These are phyloP conservation scores for Porites cylindrica DNA, from an alignment of 92 coral and sea anemone species.

Conservation along the genomic window DNA sequence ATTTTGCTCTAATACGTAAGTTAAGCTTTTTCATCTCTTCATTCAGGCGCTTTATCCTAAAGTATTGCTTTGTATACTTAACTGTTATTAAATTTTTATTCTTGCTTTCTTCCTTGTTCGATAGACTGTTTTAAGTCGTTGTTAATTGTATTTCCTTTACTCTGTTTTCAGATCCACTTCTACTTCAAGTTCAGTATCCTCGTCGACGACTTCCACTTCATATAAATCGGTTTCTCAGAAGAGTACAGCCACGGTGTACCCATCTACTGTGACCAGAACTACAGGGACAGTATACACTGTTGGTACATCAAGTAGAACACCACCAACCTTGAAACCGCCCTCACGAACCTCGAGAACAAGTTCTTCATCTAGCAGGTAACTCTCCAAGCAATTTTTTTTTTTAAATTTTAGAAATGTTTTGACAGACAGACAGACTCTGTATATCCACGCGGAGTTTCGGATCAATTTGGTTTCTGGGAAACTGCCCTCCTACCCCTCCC, in stretches of 20 bases:
- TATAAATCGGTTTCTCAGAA: conserved; percentile 1
- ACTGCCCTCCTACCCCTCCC: too few species aligned
- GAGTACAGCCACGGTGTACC: neutral
- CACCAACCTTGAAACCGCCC: conserved; percentile 13
- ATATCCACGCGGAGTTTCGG: too few species aligned
- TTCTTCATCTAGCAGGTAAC: neutral
- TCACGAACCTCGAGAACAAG: conserved; percentile 15
- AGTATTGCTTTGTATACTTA: too few species aligned
- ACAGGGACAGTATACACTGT: conserved; percentile 6
- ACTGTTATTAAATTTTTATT: too few species aligned
- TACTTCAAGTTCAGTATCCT: neutral
- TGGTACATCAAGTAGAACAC: conserved; percentile 7
- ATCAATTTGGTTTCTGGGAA: too few species aligned
- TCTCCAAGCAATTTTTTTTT: neutral
- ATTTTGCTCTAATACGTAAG: too few species aligned
- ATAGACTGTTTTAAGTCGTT: neutral
- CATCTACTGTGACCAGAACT: conserved; percentile 12
- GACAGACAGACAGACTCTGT: too few species aligned
- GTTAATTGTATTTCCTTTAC: neutral
- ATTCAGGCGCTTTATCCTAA: too few species aligned
- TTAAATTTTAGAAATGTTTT: too few species aligned
- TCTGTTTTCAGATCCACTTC: neutral
- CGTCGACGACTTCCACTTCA: neutral
- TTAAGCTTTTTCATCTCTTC: too few species aligned
- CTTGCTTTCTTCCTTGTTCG: neutral